Evolutionary conservation across 2,888 invertebrate genomes (phyloP), one percentile per base, ranked within the genome.

Genomic region (Dicyrtoma fusca): DNA sequence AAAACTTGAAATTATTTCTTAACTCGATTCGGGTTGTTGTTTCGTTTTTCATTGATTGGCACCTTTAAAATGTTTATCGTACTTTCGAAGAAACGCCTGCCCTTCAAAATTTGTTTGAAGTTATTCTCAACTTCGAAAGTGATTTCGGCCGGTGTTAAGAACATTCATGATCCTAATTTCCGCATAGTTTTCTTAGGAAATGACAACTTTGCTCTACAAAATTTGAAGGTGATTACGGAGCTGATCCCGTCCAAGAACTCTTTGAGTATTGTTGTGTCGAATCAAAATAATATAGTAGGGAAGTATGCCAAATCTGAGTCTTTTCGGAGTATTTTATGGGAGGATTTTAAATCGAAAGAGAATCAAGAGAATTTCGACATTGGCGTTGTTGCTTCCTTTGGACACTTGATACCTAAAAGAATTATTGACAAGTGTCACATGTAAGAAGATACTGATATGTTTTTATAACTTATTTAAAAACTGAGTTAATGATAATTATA

Each of bases 311-410:
- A 84, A 25, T 81, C 87, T 21, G 85, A 89, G 80, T 85, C 88
- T 45, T 84, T 93, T 23, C 82, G 82, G 17, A 82, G 90, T 19
- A 86, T 89, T 79, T 82, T 86, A 74, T 95, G 94, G 94, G 65
- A 76, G 83, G 85, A 70, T 71, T 81, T 79, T 45, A 78, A 77
- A 71, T 34, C 47, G 0, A 79, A 84, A 34, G 77, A 83, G 49
- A 77, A 82, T 10, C 81, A 85, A 65, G 82, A 83, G 14, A 84
- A 87, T 66, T 95, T 90, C 85, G 91, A 97, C 82, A 84, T 97
- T 74, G 97, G 97, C 4, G 85, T 97, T 63, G 92, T 97, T 34
- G 95, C 93, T 1, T 96, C 97, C 0, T 97, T 97, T 87, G 97
- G 97, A 0, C 90, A 94, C 82, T 85, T 97, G 74, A 94, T 97